phyloP scores from a whole-genome alignment of 2,797 vertebrate genomes.

The Poecilia picta region DNA sequence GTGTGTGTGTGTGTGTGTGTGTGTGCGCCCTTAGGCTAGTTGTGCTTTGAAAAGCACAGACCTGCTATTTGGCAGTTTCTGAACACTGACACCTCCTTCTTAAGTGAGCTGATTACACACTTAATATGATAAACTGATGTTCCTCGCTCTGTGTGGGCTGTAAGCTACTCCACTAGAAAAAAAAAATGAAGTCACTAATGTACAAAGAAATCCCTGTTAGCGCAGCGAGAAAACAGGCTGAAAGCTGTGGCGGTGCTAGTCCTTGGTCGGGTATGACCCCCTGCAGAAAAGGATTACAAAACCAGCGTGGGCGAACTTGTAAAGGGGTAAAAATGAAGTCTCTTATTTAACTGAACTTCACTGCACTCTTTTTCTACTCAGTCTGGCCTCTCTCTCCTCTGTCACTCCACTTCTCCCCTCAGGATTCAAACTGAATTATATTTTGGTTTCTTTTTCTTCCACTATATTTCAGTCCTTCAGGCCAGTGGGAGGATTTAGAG shows the following conservation, averaged over 20 bases:
- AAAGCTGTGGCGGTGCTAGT: slow-evolving; percentile 1
- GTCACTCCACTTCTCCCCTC: slow-evolving; percentile 16
- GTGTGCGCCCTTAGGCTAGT: slow-evolving; percentile 27
- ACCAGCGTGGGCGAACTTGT: slow-evolving; percentile 49
- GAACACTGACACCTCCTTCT: slow-evolving; percentile 34
- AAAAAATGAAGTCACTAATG: neutral
- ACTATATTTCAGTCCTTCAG: slow-evolving; percentile 13
- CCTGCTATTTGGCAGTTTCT: slow-evolving; percentile 52
- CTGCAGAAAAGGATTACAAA: slow-evolving; percentile 65
- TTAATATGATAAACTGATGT: slow-evolving; percentile 35
- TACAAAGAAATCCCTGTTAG: slow-evolving; percentile 24
- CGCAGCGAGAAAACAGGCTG: slow-evolving; percentile 11
- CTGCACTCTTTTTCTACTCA: slow-evolving; percentile 21
- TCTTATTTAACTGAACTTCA: slow-evolving; percentile 38
- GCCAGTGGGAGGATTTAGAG: neutral
- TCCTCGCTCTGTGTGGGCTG: slow-evolving; percentile 14
- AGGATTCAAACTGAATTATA: slow-evolving; percentile 27
- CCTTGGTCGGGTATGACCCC: slow-evolving; percentile 30
- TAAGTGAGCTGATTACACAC: slow-evolving; percentile 42
- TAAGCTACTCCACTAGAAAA: slow-evolving; percentile 3
- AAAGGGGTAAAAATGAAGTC: slow-evolving; percentile 40
- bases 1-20: slow-evolving; percentile 1
- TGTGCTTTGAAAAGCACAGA: slow-evolving; percentile 50
- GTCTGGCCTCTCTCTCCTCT: slow-evolving; percentile 14
- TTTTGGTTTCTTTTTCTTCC: slow-evolving; percentile 31